phyloP scores from a whole-genome alignment of 2,113 vertebrate genomes.

The Brachyistius frenatus region DNA sequence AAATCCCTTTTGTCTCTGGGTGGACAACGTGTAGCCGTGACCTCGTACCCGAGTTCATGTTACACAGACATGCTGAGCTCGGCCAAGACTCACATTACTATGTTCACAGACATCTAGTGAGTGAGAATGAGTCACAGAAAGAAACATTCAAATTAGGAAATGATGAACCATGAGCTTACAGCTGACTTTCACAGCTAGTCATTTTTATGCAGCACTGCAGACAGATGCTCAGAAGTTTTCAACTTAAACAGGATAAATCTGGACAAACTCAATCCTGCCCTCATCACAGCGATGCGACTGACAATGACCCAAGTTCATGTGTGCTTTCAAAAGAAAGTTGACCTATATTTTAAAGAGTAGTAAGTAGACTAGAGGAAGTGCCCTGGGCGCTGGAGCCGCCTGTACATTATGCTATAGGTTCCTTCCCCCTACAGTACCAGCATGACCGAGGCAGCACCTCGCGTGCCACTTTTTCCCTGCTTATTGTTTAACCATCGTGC shows the following conservation, averaged over 20 bases:
- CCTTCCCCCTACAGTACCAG: conserved; percentile 28
- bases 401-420: conserved; percentile 44
- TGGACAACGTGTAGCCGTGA: not conserved
- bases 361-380: conserved; percentile 63
- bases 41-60: not conserved
- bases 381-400: conserved; percentile 26
- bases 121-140: too few relatives aligned
- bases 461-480: conserved; percentile 48
- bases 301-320: not conserved
- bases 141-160: too few relatives aligned
- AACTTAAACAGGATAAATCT: conserved; percentile 4
- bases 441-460: conserved; percentile 23
- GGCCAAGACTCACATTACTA: too few relatives aligned
- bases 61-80: too few relatives aligned
- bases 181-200: not conserved
- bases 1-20: not conserved
- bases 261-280: not conserved
- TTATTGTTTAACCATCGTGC: conserved; percentile 51
- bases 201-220: conserved; percentile 11
- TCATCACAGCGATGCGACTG: not conserved
- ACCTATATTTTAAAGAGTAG: conserved; percentile 66
- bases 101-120: too few relatives aligned
- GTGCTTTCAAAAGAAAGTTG: conserved; percentile 64
- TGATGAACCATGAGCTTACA: not conserved
- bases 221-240: not conserved